Percentiles rank a stretch among this genome's conserved stretches.
These are phyloP conservation scores for Chaunax sp. DNA, from an alignment of 2,797 vertebrate species.

Conservation along the genomic window DNA sequence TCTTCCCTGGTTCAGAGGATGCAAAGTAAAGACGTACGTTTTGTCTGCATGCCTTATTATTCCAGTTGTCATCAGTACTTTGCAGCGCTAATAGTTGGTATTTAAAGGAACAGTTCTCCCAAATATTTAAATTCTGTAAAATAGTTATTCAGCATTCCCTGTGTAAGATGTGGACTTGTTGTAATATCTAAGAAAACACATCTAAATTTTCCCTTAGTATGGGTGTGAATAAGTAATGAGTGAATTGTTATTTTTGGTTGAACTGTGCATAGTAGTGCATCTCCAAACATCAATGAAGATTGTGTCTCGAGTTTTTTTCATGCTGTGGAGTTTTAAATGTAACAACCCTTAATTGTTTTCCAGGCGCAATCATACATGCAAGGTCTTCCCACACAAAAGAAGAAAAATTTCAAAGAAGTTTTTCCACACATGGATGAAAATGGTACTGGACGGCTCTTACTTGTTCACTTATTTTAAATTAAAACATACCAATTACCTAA, in stretches of 20 bases:
- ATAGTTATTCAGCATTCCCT: too few relatives aligned
- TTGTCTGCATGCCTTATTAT: background rate
- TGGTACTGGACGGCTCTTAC: conserved; percentile 55
- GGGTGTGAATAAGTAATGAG: too few relatives aligned
- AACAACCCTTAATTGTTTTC: conserved; percentile 20
- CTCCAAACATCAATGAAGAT: background rate
- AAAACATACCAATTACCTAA: background rate
- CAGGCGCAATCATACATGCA: conserved; percentile 84
- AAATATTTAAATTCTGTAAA: too few relatives aligned
- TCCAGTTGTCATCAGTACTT: too few relatives aligned
- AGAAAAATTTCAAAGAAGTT: conserved; percentile 83
- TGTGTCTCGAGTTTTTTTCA: background rate
- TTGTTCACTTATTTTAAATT: background rate
- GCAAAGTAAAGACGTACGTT: conserved; percentile 87
- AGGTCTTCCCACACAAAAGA: conserved; percentile 81
- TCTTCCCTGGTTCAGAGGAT: conserved; percentile 83
- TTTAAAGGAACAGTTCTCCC: too few relatives aligned
- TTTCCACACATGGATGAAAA: conserved; percentile 80
- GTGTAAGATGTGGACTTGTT: too few relatives aligned
- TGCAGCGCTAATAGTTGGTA: background rate
- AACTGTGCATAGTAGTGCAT: background rate
- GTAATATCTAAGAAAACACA: too few relatives aligned
- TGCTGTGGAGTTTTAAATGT: background rate
- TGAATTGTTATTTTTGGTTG: too few relatives aligned
- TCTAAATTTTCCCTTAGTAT: too few relatives aligned